These are phyloP conservation scores for Penaeus indicus DNA, from an alignment of 1,140 invertebrate genomes.

Conservation along the genomic window DNA sequence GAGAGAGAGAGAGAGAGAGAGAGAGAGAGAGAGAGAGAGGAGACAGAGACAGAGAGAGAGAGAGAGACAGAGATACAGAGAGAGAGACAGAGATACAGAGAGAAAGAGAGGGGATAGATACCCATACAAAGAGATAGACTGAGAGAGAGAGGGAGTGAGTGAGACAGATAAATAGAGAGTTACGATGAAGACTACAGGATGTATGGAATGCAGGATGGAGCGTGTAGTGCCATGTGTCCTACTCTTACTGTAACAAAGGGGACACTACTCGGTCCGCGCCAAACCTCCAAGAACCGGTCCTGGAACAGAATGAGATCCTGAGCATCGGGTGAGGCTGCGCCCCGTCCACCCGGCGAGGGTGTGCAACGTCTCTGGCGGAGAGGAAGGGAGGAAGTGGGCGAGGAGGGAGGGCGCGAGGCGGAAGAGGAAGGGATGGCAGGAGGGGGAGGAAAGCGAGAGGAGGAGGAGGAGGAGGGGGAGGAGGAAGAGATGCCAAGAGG, in stretches of 20 bases:
- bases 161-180: too few species aligned
- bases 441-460: not conserved
- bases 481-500: not conserved
- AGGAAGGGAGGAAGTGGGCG: not conserved
- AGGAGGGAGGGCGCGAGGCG: not conserved
- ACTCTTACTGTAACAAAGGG: slow-evolving; percentile 55
- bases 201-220: slow-evolving; percentile 17
- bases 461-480: not conserved
- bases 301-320: slow-evolving; percentile 43
- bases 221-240: slow-evolving; percentile 29
- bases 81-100: too few species aligned
- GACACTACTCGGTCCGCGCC: slow-evolving; percentile 40
- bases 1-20: too few species aligned
- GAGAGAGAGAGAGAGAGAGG: too few species aligned
- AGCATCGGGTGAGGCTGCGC: slow-evolving; percentile 7
- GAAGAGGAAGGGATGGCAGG: not conserved
- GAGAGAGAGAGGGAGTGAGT: not conserved
- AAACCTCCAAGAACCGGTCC: slow-evolving; percentile 43
- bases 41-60: not conserved
- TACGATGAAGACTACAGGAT: not conserved
- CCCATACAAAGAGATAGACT: too few species aligned
- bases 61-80: not conserved
- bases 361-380: not conserved
- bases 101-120: too few species aligned
- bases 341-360: not conserved